Evolutionary conservation across 1,140 invertebrate species (phyloP).

Genomic region (Lepidurus arcticus): DNA sequence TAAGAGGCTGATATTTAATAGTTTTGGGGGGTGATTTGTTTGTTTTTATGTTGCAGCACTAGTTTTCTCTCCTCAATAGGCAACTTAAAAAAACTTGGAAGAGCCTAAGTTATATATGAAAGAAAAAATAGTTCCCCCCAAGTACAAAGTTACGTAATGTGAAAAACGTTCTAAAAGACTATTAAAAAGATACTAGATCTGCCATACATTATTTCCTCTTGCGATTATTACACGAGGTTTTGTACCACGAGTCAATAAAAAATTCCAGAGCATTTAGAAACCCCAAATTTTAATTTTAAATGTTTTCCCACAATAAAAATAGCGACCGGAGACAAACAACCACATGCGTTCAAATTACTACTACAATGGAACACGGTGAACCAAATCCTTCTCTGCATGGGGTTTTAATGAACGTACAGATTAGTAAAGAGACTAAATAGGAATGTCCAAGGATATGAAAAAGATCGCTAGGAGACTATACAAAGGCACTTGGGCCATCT

Average conservation of each 20-base stretch:
- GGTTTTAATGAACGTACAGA: not conserved
- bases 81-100: not conserved
- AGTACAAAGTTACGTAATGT: not conserved
- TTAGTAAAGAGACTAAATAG: not conserved
- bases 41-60: not conserved
- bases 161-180: not conserved
- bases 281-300: not conserved
- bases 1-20: not conserved
- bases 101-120: not conserved
- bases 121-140: not conserved
- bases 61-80: not conserved
- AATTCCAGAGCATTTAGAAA: not conserved
- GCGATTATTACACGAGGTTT: slow-evolving; percentile 15
- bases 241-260: slow-evolving; percentile 22
- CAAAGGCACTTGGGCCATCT: not conserved
- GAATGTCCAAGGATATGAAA: not conserved
- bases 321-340: too few relatives aligned
- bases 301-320: not conserved
- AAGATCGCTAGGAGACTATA: not conserved
- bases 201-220: slow-evolving; percentile 12
- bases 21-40: not conserved
- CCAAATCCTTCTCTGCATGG: not conserved
- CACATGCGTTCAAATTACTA: too few relatives aligned
- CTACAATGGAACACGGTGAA: too few relatives aligned
- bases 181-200: not conserved